These are phyloP conservation scores for Dynastes hyllus DNA, from an alignment of 2,888 invertebrate genomes.

Conservation along the genomic window DNA sequence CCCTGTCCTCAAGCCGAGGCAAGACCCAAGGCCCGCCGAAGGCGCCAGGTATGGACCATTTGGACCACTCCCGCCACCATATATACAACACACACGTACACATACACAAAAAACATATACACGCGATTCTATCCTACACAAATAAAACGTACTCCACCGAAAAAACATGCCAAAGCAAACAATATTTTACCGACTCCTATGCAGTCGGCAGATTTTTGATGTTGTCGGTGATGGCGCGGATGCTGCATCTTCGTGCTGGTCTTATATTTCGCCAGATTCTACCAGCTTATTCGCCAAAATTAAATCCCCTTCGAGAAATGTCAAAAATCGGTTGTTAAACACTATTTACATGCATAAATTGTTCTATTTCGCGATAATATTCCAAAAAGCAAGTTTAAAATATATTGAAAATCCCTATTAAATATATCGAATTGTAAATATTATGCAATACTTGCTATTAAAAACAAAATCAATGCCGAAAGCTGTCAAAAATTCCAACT, in stretches of 20 bases:
- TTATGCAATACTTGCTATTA: too few relatives aligned
- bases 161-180: background rate
- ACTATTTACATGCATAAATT: too few relatives aligned
- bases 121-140: background rate
- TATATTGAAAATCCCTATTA: too few relatives aligned
- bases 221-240: constrained; percentile 12
- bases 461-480: too few relatives aligned
- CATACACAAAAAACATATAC: constrained; percentile 8
- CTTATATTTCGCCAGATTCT: background rate
- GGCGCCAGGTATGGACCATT: constrained; percentile 78
- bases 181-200: too few relatives aligned
- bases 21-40: constrained; percentile 90
- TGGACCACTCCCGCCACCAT: constrained; percentile 59
- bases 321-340: too few relatives aligned
- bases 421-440: too few relatives aligned
- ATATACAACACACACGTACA: constrained; percentile 14
- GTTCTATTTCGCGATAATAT: too few relatives aligned
- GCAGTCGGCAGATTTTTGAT: background rate
- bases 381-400: too few relatives aligned
- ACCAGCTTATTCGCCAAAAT: too few relatives aligned
- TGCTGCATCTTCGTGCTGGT: constrained; percentile 1
- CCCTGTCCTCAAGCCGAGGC: constrained; percentile 97
- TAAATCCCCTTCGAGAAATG: too few relatives aligned
- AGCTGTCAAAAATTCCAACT: too few relatives aligned
- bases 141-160: background rate